Base-by-base conservation (phyloP, 2,113 vertebrate species). In the Piprites chloris region DNA sequence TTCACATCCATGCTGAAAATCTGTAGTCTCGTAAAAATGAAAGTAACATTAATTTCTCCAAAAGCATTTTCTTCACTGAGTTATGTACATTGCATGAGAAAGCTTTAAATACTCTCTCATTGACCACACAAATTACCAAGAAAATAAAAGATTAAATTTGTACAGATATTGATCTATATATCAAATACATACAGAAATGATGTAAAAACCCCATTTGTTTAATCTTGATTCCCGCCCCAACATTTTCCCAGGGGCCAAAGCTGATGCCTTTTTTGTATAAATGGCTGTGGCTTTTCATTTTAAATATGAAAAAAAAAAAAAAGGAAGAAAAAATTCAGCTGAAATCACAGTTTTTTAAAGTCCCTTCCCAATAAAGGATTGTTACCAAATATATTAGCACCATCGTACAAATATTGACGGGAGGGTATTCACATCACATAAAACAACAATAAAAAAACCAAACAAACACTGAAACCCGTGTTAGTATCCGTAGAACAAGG, bases 311-410 rank as follows among this genome's bases (percentile, higher is more conserved):
- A 98, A 97, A 98, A 84, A 84, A 82, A 46, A 46, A 46, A 98
- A 98, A 98, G 97, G 98, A 99, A 98, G 98, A 98, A 98, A 52
- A 98, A 96, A 96, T 93, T 97, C 98, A 98, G 97, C 98, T 98
- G 97, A 98, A 96, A 98, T 99, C 98, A 99, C 98, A 99, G 98
- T 99, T 99, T 98, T 98, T 98, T 93, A 98, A 98, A 98, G 99
- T 98, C 98, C 98, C 97, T 98, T 98, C 98, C 98, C 98, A 98
- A 97, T 98, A 98, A 98, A 98, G 98, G 98, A 98, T 98, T 98
- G 97, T 98, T 99, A 99, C 99, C 98, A 99, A 99, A 99, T 99
- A 98, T 98, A 98, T 98, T 97, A 99, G 99, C 99, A 99, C 99
- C 99, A 99, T 99, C 85, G 97, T 99, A 99, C 98, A 98, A 98